A percentile compares a stretch with the other conserved stretches of the same genome.
These are phyloP conservation scores for Formica selysi DNA, from an alignment of 1,140 invertebrate species.

Conservation along the genomic window DNA sequence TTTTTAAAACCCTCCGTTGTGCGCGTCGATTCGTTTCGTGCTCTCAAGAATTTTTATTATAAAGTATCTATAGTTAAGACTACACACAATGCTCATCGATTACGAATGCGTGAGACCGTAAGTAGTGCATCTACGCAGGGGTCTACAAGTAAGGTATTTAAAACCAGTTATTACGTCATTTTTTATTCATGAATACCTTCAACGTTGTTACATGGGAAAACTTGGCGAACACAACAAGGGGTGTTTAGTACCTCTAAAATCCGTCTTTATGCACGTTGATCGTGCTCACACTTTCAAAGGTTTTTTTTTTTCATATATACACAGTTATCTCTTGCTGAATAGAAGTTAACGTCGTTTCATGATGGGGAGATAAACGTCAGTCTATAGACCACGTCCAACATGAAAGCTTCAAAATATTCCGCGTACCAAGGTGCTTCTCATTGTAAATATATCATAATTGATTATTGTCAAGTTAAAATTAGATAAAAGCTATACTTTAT, in stretches of 20 bases:
- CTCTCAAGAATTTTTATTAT: not conserved
- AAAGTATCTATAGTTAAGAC: not conserved
- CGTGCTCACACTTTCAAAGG: not conserved
- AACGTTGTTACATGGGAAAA: not conserved
- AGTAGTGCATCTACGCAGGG: not conserved
- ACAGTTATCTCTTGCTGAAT: not conserved
- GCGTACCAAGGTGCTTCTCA: too few relatives aligned
- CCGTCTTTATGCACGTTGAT: not conserved
- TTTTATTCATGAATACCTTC: constrained; percentile 1
- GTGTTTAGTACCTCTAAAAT: not conserved
- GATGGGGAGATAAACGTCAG: not conserved
- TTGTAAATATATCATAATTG: too few relatives aligned
- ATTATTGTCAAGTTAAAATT: too few relatives aligned
- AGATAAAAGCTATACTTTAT: too few relatives aligned
- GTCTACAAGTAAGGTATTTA: not conserved
- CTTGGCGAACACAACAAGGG: not conserved
- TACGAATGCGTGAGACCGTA: not conserved
- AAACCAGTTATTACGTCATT: not conserved
- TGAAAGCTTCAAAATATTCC: not conserved
- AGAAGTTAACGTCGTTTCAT: not conserved
- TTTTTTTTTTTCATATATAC: not conserved
- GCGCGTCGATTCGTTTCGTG: not conserved
- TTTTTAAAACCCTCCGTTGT: not conserved
- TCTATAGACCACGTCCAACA: not conserved
- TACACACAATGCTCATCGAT: constrained; percentile 5